phyloP scores from a whole-genome alignment of 1,140 invertebrate species.

The Dryas iulia region DNA sequence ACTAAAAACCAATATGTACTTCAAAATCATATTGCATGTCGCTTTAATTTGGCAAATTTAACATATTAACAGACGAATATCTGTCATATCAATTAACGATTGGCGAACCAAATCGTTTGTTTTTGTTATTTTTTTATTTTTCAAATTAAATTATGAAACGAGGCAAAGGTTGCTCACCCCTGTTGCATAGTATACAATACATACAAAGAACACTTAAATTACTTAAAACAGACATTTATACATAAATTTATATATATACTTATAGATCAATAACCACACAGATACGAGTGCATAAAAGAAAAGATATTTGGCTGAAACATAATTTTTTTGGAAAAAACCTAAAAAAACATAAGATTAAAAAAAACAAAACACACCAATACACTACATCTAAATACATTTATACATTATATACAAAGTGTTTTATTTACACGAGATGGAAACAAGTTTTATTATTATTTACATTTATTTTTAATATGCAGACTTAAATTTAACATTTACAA shows the following conservation, averaged over 20 bases:
- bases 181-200: too few species aligned
- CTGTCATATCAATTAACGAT: too few species aligned
- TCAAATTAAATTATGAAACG: too few species aligned
- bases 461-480: neutral
- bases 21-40: too few species aligned
- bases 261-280: neutral
- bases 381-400: conserved; percentile 6
- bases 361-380: neutral
- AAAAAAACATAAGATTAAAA: neutral
- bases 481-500: conserved; percentile 2
- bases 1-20: too few species aligned
- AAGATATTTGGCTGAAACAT: neutral
- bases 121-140: too few species aligned
- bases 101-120: too few species aligned
- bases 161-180: too few species aligned
- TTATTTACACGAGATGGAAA: neutral
- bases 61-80: too few species aligned
- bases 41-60: too few species aligned
- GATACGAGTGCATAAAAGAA: neutral
- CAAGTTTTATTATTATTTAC: neutral
- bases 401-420: conserved; percentile 5
- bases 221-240: neutral
- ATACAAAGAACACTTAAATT: neutral
- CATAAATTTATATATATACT: neutral
- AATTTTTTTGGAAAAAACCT: neutral